Conservation (phyloP, 2,888 invertebrate genomes). For the Nomada lathburiana region DNA sequence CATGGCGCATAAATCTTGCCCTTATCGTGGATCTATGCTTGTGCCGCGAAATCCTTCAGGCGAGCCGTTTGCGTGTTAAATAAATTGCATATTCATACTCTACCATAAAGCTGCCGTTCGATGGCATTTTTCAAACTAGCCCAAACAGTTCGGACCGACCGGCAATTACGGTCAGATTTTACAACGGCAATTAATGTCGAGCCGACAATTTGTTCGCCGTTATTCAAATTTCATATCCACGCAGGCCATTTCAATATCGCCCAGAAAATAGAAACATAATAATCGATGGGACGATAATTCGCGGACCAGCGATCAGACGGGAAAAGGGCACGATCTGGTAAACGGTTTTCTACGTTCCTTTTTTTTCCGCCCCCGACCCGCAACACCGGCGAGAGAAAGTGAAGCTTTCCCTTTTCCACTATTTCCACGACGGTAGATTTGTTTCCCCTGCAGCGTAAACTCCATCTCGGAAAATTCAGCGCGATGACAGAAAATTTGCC, state of each 20-base stretch:
- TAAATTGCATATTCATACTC: constrained; percentile 25
- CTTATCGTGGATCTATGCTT: constrained; percentile 30
- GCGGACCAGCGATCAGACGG: not conserved
- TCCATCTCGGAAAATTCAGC: constrained; percentile 50
- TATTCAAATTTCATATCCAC: not conserved
- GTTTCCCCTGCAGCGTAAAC: constrained; percentile 56
- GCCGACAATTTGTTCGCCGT: not conserved
- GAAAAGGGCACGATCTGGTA: constrained; percentile 4
- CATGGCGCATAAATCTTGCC: constrained; percentile 39
- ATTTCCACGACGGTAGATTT: constrained; percentile 37
- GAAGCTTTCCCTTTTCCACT: constrained; percentile 43
- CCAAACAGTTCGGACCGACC: not conserved
- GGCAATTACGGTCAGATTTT: constrained; percentile 22
- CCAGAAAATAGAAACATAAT: not conserved
- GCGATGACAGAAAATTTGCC: constrained; percentile 56
- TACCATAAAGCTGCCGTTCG: constrained; percentile 24
- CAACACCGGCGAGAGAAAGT: not conserved
- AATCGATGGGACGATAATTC: not conserved
- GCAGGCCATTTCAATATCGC: too few species aligned
- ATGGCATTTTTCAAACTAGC: constrained; percentile 15
- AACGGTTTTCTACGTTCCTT: constrained; percentile 8
- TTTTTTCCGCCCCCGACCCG: constrained; percentile 11
- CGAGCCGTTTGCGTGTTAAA: constrained; percentile 23
- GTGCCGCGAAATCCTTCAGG: constrained; percentile 27
- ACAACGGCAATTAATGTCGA: constrained; percentile 1